Evolutionary conservation across 2,113 vertebrate species (phyloP).

Genomic region (Pluvianellus socialis): DNA sequence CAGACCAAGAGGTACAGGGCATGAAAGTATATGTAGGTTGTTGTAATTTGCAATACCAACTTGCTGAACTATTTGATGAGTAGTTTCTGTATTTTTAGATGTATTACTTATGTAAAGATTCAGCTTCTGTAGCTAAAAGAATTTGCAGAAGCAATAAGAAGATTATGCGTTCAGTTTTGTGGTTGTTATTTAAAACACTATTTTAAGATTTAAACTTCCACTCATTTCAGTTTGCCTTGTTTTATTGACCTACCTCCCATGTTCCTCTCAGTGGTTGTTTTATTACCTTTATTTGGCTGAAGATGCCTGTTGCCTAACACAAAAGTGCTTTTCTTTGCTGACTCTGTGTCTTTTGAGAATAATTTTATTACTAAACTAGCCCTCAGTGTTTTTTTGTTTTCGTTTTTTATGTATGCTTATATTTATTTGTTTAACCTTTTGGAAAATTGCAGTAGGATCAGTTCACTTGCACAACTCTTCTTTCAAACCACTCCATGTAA

Average conservation of each 20-base stretch:
- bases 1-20: background rate
- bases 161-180: background rate
- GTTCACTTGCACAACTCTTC: background rate
- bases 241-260: background rate
- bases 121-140: background rate
- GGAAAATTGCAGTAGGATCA: background rate
- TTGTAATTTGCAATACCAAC: background rate
- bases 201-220: background rate
- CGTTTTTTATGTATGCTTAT: background rate
- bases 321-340: background rate
- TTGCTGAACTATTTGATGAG: background rate
- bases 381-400: background rate
- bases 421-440: background rate
- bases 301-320: background rate
- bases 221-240: background rate
- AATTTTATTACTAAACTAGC: background rate
- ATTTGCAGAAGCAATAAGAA: background rate
- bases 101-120: background rate
- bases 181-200: background rate
- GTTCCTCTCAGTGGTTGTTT: background rate
- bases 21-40: background rate
- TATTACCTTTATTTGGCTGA: constrained; percentile 16
- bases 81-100: background rate
- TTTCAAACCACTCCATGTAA: background rate
- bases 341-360: background rate